phyloP scores from a whole-genome alignment of 1,140 invertebrate species.

The Holcopasites calliopsidis region DNA sequence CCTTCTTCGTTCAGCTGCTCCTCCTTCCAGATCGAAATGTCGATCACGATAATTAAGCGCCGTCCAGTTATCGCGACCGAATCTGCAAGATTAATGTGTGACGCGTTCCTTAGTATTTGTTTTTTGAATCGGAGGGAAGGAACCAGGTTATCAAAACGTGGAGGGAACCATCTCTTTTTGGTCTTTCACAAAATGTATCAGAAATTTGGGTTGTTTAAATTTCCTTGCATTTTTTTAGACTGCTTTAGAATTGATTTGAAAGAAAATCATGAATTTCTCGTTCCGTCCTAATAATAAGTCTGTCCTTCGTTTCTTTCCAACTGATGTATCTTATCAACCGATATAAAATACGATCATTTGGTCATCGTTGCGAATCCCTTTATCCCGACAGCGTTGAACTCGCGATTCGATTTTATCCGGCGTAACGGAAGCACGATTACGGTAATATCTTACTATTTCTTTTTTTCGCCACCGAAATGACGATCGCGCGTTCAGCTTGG shows the following conservation, averaged over 20 bases:
- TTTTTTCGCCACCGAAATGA: background rate
- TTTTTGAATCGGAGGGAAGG: background rate
- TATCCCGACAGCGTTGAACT: background rate
- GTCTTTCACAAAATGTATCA: too few species aligned
- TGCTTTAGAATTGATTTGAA: too few species aligned
- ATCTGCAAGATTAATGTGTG: too few species aligned
- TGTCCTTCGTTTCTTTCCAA: background rate
- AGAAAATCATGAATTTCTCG: background rate
- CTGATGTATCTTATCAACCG: background rate
- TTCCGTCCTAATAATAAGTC: background rate
- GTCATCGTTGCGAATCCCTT: background rate
- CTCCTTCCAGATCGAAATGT: conserved; percentile 25
- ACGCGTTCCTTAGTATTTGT: background rate
- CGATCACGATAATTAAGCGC: conserved; percentile 42
- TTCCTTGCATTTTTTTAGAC: too few species aligned
- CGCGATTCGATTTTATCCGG: background rate
- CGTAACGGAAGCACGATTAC: background rate
- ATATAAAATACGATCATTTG: background rate
- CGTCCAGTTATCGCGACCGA: conserved; percentile 4
- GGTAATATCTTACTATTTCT: background rate
- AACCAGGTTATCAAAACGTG: background rate
- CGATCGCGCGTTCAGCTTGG: too few species aligned
- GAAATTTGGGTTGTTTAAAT: too few species aligned
- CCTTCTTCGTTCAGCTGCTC: background rate
- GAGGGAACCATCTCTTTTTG: too few species aligned